phyloP scores from a whole-genome alignment of 2,888 invertebrate genomes.

The Lumbricus terrestris region DNA sequence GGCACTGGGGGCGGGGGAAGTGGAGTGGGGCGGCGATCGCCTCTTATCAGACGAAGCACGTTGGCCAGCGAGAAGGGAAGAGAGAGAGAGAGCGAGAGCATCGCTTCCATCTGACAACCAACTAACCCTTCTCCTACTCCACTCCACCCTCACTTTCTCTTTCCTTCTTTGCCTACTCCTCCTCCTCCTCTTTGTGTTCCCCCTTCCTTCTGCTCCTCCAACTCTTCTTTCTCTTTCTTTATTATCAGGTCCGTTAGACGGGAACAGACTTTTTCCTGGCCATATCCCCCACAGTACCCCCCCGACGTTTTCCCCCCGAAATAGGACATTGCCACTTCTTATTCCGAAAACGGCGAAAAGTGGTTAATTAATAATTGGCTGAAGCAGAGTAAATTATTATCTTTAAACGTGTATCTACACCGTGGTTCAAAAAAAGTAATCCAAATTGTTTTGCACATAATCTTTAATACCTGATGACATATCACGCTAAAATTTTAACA shows the following conservation, averaged over 20 bases:
- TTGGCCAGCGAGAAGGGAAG: background rate
- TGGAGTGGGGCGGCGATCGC: background rate
- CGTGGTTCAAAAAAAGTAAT: no score
- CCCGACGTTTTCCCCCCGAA: no score
- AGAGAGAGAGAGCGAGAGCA: conserved; percentile 3
- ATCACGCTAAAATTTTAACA: no score
- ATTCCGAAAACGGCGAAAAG: no score
- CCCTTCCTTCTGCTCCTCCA: background rate
- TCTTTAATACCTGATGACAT: no score
- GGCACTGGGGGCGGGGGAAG: background rate
- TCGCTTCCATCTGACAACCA: background rate
- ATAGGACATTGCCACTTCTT: no score
- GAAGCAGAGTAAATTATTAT: no score
- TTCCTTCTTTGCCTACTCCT: background rate
- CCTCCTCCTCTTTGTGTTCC: background rate
- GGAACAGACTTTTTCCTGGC: no score
- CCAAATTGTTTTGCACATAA: no score
- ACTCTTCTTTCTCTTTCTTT: background rate
- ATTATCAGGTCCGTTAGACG: background rate
- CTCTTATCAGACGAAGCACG: background rate
- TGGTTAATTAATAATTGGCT: no score
- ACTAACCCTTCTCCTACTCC: background rate
- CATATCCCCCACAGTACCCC: no score
- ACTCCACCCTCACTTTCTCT: background rate
- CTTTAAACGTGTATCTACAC: no score